phyloP scores from a whole-genome alignment of 2,113 vertebrate genomes.

The Crotalus viridis region DNA sequence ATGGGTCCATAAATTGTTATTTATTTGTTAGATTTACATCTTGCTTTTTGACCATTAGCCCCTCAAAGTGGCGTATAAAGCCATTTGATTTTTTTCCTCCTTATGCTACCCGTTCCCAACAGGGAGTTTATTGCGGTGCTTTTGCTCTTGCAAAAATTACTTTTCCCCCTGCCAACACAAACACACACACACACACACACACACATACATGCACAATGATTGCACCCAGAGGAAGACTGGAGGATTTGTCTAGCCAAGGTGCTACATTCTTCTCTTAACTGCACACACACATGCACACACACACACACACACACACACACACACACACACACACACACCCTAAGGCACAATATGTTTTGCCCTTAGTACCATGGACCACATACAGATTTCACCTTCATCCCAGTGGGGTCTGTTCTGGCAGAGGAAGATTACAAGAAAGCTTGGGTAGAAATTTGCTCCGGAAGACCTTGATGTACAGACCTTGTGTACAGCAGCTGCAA shows the following conservation, averaged over 20 bases:
- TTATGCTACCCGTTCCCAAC: background rate
- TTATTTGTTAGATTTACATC: background rate
- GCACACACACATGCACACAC: rapidly evolving
- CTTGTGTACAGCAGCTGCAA: background rate
- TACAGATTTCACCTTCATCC: background rate
- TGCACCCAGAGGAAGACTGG: background rate
- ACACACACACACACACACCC: no score
- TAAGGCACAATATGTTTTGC: background rate
- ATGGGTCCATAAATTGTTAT: background rate
- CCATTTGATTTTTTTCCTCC: background rate
- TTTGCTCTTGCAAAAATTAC: background rate
- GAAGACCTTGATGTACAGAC: background rate
- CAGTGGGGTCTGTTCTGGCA: background rate
- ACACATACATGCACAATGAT: background rate
- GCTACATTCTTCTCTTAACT: background rate
- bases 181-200: background rate
- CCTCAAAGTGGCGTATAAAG: background rate
- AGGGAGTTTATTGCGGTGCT: background rate
- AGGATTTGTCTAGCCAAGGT: background rate
- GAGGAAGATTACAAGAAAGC: background rate
- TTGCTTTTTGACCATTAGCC: background rate
- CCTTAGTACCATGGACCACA: background rate
- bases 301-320: no score
- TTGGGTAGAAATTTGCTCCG: background rate
- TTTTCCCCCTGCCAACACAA: background rate